A percentile compares a stretch with the other conserved stretches of the same genome.
Evolutionary conservation across 2,113 vertebrate genomes (phyloP).

Genomic region (Charadrius vociferus): DNA sequence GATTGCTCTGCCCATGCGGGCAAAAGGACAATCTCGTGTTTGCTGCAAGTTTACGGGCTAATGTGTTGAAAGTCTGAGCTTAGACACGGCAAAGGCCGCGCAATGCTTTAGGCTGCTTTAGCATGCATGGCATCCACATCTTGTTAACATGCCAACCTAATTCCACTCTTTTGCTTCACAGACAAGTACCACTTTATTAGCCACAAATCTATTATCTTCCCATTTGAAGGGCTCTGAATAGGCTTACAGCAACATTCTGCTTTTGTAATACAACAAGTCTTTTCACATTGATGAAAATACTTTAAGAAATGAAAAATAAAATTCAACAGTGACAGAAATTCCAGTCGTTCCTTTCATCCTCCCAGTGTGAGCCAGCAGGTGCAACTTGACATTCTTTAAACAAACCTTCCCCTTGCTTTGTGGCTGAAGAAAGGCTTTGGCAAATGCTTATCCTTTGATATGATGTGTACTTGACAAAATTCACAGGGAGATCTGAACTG

Average conservation of each 20-base stretch:
- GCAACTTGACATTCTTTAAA: conserved; percentile 76
- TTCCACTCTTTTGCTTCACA: conserved; percentile 61
- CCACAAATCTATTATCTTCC: conserved; percentile 53
- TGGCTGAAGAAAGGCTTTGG: conserved; percentile 73
- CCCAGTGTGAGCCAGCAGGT: conserved; percentile 58
- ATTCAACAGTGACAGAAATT: conserved; percentile 71
- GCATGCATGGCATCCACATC: background rate
- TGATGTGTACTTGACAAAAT: conserved; percentile 78
- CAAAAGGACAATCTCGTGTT: background rate
- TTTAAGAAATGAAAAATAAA: conserved; percentile 68
- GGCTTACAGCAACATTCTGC: conserved; percentile 43
- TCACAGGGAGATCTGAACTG: conserved; percentile 71
- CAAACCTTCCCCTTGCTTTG: conserved; percentile 69
- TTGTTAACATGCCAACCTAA: conserved; percentile 65
- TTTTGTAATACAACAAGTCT: conserved; percentile 52
- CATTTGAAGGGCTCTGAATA: conserved; percentile 59
- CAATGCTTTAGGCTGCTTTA: conserved; percentile 15
- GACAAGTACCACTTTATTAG: conserved; percentile 73
- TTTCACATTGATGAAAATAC: conserved; percentile 73
- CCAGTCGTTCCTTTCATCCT: conserved; percentile 72
- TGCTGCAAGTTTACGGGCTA: background rate
- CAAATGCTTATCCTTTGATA: conserved; percentile 79
- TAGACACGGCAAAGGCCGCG: background rate
- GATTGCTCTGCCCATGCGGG: accelerated
- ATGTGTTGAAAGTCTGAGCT: background rate